These are phyloP conservation scores for Gymnoscopelus braueri DNA, from an alignment of 2,797 vertebrate genomes.

Conservation along the genomic window DNA sequence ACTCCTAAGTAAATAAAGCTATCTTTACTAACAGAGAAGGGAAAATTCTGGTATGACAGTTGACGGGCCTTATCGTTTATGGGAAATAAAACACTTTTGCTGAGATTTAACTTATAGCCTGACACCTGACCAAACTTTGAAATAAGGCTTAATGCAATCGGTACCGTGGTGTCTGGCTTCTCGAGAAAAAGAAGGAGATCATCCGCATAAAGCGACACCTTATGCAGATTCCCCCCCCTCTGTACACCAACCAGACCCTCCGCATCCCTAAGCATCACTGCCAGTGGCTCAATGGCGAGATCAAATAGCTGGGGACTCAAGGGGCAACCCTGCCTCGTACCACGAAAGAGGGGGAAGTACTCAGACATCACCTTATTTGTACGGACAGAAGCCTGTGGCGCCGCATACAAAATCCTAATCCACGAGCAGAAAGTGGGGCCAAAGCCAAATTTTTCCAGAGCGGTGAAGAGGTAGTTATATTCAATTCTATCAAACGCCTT, in stretches of 20 bases:
- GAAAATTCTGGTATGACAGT: too few species aligned
- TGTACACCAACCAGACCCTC: neutral
- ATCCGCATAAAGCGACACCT: neutral
- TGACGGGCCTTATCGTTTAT: too few species aligned
- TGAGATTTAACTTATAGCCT: neutral
- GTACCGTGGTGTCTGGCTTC: neutral
- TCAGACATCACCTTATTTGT: slow-evolving; percentile 10
- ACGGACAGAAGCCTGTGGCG: slow-evolving; percentile 5
- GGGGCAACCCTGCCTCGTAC: slow-evolving; percentile 9
- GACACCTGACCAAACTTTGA: neutral
- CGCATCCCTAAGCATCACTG: neutral
- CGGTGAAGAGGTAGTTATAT: too few species aligned
- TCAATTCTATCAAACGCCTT: too few species aligned
- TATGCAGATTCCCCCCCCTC: neutral
- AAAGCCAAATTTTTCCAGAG: slow-evolving; percentile 11
- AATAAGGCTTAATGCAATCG: neutral
- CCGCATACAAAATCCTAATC: slow-evolving; percentile 10
- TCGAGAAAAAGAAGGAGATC: slow-evolving; percentile 4
- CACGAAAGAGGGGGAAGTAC: slow-evolving; percentile 5
- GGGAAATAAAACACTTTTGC: too few species aligned
- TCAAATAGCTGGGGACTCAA: neutral
- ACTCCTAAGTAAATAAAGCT: too few species aligned
- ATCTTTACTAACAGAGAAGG: too few species aligned
- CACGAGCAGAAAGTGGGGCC: slow-evolving; percentile 5
- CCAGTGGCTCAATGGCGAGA: slow-evolving; percentile 1